A percentile compares a stretch with the other conserved stretches of the same genome.
Evolutionary conservation across 2,888 invertebrate species (phyloP).

Genomic region (Papilio elwesi): DNA sequence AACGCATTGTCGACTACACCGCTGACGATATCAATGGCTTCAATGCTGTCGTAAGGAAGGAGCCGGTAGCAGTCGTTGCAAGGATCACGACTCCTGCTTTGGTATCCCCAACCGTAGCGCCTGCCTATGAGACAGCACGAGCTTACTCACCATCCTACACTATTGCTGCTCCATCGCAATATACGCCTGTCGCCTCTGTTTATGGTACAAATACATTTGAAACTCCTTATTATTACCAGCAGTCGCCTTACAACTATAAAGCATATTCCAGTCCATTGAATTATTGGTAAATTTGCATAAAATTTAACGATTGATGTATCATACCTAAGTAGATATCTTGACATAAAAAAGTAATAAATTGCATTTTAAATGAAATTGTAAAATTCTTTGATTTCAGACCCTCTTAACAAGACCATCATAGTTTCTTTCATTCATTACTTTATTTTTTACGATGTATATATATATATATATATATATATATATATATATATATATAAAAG

Average conservation of each 20-base stretch:
- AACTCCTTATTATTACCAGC: slow-evolving; percentile 37
- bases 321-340: neutral
- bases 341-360: no score
- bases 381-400: no score
- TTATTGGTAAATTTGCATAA: slow-evolving; percentile 14
- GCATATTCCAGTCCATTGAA: slow-evolving; percentile 1
- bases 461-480: no score
- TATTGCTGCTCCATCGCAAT: slow-evolving; percentile 40
- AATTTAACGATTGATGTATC: neutral
- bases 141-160: slow-evolving; percentile 45
- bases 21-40: slow-evolving; percentile 81
- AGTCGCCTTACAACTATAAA: slow-evolving; percentile 19
- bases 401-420: no score
- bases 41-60: slow-evolving; percentile 83
- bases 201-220: slow-evolving; percentile 43
- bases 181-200: slow-evolving; percentile 39
- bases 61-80: slow-evolving; percentile 60
- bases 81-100: slow-evolving; percentile 46
- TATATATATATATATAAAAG: no score
- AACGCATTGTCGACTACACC: slow-evolving; percentile 81
- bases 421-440: no score
- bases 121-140: slow-evolving; percentile 41
- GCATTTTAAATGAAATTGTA: no score
- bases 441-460: no score
- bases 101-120: slow-evolving; percentile 44